These are phyloP conservation scores for Amphiura filiformis DNA, from an alignment of 35 echinoderm and acorn worm species.

Conservation along the genomic window DNA sequence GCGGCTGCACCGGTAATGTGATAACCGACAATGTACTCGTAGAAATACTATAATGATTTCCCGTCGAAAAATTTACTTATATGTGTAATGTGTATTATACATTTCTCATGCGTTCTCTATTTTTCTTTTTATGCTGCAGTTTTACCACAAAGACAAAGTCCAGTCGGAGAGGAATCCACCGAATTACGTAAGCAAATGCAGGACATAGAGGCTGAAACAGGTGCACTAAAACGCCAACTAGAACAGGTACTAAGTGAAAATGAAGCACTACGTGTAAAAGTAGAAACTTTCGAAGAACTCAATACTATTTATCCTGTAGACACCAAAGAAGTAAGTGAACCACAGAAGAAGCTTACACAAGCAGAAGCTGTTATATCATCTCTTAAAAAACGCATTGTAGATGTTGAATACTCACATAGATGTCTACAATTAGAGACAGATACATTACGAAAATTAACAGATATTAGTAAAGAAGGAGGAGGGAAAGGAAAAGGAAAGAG, in stretches of 20 bases:
- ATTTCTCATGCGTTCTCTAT: neutral
- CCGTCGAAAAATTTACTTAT: too few species aligned
- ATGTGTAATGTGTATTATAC: too few species aligned
- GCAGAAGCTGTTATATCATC: constrained; percentile 61
- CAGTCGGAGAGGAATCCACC: constrained; percentile 57
- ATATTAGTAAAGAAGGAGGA: constrained; percentile 43
- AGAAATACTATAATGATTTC: too few species aligned
- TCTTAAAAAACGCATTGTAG: constrained; percentile 62
- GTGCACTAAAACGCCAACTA: constrained; percentile 59
- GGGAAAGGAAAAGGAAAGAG: constrained; percentile 61
- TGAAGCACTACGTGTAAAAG: constrained; percentile 68
- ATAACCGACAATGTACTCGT: too few species aligned
- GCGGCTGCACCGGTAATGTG: too few species aligned
- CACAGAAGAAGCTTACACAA: constrained; percentile 31
- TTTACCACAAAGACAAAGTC: constrained; percentile 50
- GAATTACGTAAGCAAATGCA: neutral
- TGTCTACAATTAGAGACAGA: constrained; percentile 74
- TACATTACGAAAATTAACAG: constrained; percentile 76
- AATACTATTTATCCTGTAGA: constrained; percentile 50
- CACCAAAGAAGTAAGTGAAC: constrained; percentile 34
- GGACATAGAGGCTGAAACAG: constrained; percentile 31
- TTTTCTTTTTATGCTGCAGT: constrained; percentile 10
- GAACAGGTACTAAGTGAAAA: constrained; percentile 78
- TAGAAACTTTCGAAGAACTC: constrained; percentile 71
- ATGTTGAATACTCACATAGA: constrained; percentile 56